Base-by-base conservation (phyloP, 1,140 invertebrate species). In the Leptinotarsa lineolata region DNA sequence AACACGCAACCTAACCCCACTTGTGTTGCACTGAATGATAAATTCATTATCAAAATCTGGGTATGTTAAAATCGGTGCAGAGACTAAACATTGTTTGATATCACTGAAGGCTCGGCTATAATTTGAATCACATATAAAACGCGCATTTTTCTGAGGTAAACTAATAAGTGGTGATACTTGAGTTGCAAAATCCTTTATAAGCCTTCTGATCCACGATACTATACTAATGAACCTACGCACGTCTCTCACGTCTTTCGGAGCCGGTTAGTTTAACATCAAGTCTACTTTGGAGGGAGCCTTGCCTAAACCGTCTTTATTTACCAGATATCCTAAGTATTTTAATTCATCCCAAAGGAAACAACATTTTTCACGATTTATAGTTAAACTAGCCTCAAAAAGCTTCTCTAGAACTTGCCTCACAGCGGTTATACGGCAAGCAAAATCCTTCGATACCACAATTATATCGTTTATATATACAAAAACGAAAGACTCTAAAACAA, bases 231-330 rank as follows among this genome's bases (percentile, higher is more conserved):
- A 18, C 18, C 75, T 59, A 18, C 72, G 18, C 24, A 76, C 44
- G 12, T 66, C 60, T 59, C 78, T 82, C 4, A 78, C 60, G 12
- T 13, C 72, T 79, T 3, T 20, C 74, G 81, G 81, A 12, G 39
- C 18, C 4, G 72, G 68, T 75, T 83, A 84, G 3, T 86, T 77
- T 16, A 80, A 18, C 4, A 88, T 84, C 15, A 48, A 67, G 15
- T 66, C 58, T 20, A 71, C 61, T 63, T 71, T 72, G 15, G 6
- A 24, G 12, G 73, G 69, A 22, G 46, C 60, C 4, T 44, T 58
- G 3, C 68, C 4, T 1, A 74, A 46, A 13, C 70, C 73, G n/a
- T 46, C 16, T 5, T 13, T 54, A 59, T 63, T 44, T 1, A 71
- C 22, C 11, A 60, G 13, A 21, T 64, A 67, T 11, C 69, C 73